A percentile compares a stretch with the other conserved stretches of the same genome.
Conservation (phyloP, 2,113 vertebrate genomes). For the Oncorhynchus nerka region DNA sequence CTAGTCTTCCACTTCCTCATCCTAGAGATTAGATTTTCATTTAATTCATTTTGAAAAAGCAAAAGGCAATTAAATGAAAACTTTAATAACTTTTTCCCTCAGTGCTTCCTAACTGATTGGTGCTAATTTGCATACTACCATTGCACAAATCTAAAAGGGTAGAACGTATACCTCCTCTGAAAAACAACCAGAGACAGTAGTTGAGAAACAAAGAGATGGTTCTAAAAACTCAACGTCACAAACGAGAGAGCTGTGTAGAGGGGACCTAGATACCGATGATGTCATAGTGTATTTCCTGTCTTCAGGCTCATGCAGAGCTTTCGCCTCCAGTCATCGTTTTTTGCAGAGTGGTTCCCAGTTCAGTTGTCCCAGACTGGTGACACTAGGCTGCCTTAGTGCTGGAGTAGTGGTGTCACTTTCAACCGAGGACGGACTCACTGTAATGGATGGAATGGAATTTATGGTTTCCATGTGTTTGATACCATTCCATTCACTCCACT, state of each 20-base stretch:
- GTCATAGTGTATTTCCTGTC: slow-evolving; percentile 8
- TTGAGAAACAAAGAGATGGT: background rate
- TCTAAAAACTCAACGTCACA: background rate
- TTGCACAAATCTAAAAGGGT: too few relatives aligned
- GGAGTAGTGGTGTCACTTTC: background rate
- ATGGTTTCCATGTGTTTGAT: too few relatives aligned
- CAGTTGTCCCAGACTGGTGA: background rate
- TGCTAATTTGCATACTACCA: too few relatives aligned
- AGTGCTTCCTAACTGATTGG: background rate
- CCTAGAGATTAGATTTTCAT: background rate
- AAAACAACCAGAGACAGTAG: background rate
- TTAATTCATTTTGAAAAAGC: background rate
- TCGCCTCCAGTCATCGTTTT: background rate
- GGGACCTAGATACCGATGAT: background rate
- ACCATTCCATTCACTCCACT: too few relatives aligned
- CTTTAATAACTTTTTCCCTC: background rate
- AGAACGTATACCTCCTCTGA: background rate
- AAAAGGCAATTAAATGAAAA: background rate
- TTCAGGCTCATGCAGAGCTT: background rate
- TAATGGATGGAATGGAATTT: too few relatives aligned
- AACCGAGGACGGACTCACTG: too few relatives aligned
- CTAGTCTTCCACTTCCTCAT: background rate
- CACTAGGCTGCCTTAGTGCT: slow-evolving; percentile 16
- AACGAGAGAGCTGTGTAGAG: too few relatives aligned
- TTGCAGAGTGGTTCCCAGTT: slow-evolving; percentile 5